A percentile compares a stretch with the other conserved stretches of the same genome.
Conservation (phyloP, 2,888 invertebrate genomes). For the Sicus ferrugineus region DNA sequence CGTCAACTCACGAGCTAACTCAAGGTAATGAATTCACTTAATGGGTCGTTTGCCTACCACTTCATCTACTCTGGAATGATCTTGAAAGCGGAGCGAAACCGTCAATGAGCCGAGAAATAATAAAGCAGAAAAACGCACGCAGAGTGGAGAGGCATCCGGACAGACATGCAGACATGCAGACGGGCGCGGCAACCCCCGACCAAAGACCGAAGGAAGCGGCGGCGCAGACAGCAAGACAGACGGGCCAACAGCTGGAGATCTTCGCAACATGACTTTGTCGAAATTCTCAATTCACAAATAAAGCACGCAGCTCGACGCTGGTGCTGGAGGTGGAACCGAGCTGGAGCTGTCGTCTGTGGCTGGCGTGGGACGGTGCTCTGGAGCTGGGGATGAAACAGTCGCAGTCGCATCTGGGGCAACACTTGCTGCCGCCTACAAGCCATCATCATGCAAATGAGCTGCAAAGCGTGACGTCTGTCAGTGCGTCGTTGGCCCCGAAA, state of each 20-base stretch:
- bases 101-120: constrained; percentile 38
- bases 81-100: constrained; percentile 29
- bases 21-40: constrained; percentile 46
- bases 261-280: constrained; percentile 16
- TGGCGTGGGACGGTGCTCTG: constrained; percentile 3
- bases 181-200: no score
- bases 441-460: constrained; percentile 36
- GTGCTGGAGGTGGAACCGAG: not conserved
- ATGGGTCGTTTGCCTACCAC: constrained; percentile 45
- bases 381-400: not conserved
- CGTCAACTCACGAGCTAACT: no score
- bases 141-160: not conserved
- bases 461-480: constrained; percentile 22
- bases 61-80: constrained; percentile 37
- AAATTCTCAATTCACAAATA: constrained; percentile 17
- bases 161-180: not conserved
- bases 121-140: constrained; percentile 34
- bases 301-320: constrained; percentile 1
- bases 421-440: constrained; percentile 30
- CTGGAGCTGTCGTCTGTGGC: not conserved
- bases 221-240: not conserved
- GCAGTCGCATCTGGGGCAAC: constrained; percentile 18
- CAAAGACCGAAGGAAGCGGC: no score
- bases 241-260: constrained; percentile 25
- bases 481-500: no score